Base-by-base conservation (phyloP, 1,140 invertebrate species). In the Gonioctena quinquepunctata region DNA sequence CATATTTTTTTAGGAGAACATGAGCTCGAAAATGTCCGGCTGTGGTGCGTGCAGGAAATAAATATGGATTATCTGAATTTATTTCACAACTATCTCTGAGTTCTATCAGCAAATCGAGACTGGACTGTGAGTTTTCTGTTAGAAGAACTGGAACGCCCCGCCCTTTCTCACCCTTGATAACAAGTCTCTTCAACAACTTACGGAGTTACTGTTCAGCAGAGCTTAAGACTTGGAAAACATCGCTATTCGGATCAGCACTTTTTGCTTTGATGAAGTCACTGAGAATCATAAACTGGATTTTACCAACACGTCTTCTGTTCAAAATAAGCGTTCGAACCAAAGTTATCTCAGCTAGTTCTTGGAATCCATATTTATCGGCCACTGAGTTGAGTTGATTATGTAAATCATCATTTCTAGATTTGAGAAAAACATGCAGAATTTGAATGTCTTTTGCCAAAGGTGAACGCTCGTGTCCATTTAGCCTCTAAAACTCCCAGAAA, bases 141-240 rank as follows among this genome's bases (percentile, higher is more conserved):
- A 33, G 13, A 7, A 33, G 27, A 33, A 33, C 76, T 79, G 22
- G 71, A 7, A 59, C 56, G n/a, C 22, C 18, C 1, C 56, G 56
- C 6, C 56, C 56, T 23, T 23, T 19, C 23, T 59, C 23, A 23
- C 56, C 21, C 3, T 23, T 59, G 21, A 54, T 54, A 5, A 54
- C 50, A 5, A 54, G 16, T 54, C 50, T 5, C 21, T 16, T 19
- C 5, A 54, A n/a, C n/a, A n/a, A n/a, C n/a, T n/a, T n/a, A 59
- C 13, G 4, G 18, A 59, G 16, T 22, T 22, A 8, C 23, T 59
- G 18, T 59, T 59, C 56, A 7, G 1, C 6, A n/a, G 18, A 19
- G n/a, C 1, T 59, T 7, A 59, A 3, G 16, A 21, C 7, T 22
- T 59, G 11, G 23, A 59, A 59, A 22, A 27, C 22, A n/a, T 59